Base-by-base conservation (phyloP, 1,140 invertebrate species). In the Drosophila quadrilineata region DNA sequence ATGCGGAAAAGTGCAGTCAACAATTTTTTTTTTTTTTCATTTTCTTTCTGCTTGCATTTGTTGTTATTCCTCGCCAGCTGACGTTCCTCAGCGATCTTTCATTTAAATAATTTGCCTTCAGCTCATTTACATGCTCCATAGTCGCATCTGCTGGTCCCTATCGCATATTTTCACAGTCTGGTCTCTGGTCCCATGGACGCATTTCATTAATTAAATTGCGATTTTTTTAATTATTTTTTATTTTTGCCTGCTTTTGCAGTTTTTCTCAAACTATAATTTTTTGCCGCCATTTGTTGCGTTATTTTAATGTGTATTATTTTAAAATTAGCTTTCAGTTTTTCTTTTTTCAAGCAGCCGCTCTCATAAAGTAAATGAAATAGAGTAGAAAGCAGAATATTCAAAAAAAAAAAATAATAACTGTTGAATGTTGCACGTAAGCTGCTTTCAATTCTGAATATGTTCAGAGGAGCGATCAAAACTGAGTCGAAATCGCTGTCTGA, bases 201-300 rank as follows among this genome's bases (percentile, higher is more conserved):
- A 80, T 82, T 80, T 57, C 58, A 82, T 80, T 80, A 80, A 80
- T 80, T 80, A 80, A 80, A 80, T 82, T 72, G 71, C 58, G 62
- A 75, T 82, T 82, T 77, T 46, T 73, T 74, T 79, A 49, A 38
- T 54, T 19, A 17, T n/a, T n/a, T 46, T 17, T 48, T 46, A 22
- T 41, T 57, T n/a, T 12, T 8, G 8, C 6, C 17, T 28, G 3
- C 41, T 16, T 22, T 12, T 6, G 46, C 62, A 71, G 60, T 80
- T 75, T 63, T 71, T 79, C 74, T 73, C 29, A 54, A 38, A 79
- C 43, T 72, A 66, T 59, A 16, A 2, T 56, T 59, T 50, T 62
- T 71, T 50, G 43, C 33, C 35, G 9, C 14, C 16, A 9, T 29
- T 21, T 14, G 17, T 35, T 16, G 29, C 40, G 22, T 58, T 67